Conservation (phyloP, 2,888 invertebrate species). For the Drosophila merina region DNA sequence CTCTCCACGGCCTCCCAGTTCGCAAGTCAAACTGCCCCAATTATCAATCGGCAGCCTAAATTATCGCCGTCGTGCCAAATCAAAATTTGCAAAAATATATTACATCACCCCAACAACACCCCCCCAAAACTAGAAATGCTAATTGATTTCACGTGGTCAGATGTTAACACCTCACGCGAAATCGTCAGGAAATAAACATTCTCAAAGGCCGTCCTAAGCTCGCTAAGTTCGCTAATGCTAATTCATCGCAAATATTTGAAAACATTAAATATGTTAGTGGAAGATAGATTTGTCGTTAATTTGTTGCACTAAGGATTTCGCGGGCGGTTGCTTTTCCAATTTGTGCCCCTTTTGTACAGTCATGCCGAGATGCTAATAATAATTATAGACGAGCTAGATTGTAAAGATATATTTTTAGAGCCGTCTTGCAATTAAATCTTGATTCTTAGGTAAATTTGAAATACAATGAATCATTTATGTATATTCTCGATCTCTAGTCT, state of each 20-base stretch:
- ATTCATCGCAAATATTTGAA: constrained; percentile 37
- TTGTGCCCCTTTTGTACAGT: constrained; percentile 22
- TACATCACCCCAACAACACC: constrained; percentile 57
- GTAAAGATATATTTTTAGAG: constrained; percentile 19
- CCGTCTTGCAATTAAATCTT: constrained; percentile 1
- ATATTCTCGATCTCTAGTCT: background rate
- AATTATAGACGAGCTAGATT: background rate
- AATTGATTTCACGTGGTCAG: constrained; percentile 74
- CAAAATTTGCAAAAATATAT: constrained; percentile 62
- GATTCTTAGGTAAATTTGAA: background rate
- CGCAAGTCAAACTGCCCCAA: constrained; percentile 46
- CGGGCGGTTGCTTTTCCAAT: constrained; percentile 8
- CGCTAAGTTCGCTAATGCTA: constrained; percentile 26
- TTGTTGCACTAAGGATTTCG: constrained; percentile 28
- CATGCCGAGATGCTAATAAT: constrained; percentile 25
- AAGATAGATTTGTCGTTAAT: constrained; percentile 29
- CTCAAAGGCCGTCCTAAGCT: constrained; percentile 17
- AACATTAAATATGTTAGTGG: constrained; percentile 23
- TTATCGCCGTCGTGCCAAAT: constrained; percentile 70
- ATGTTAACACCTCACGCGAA: constrained; percentile 55
- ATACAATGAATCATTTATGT: background rate
- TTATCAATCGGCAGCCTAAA: constrained; percentile 58
- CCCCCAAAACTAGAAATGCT: constrained; percentile 53
- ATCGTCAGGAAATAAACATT: constrained; percentile 14
- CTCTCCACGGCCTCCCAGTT: constrained; percentile 1